Evolutionary conservation across 2,113 vertebrate species (phyloP).

Genomic region (Jaculus jaculus): DNA sequence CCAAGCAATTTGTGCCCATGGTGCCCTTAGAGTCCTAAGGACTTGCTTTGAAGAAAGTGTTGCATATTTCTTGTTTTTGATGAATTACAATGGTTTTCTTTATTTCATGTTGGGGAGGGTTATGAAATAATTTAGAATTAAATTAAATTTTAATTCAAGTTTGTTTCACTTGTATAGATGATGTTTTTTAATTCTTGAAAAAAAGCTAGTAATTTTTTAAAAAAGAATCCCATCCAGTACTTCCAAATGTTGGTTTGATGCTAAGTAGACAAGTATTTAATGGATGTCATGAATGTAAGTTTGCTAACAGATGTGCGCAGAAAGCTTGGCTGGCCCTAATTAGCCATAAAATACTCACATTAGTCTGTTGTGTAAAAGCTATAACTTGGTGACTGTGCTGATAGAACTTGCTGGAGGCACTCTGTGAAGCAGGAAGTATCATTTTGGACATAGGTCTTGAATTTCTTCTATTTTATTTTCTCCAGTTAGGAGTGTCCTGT

Average conservation of each 20-base stretch:
- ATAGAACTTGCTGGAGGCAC: not conserved
- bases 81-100: constrained; percentile 23
- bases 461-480: not conserved
- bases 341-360: not conserved
- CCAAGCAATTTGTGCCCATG: not conserved
- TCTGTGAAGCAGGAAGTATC: not conserved
- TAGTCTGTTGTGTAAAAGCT: not conserved
- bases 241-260: not conserved
- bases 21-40: constrained; percentile 31
- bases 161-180: not conserved
- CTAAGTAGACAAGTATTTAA: not conserved
- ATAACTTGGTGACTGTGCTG: not conserved
- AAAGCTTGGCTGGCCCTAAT: not conserved
- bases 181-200: constrained; percentile 22
- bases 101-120: not conserved
- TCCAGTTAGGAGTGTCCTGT: not conserved
- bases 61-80: constrained; percentile 19
- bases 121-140: constrained; percentile 17
- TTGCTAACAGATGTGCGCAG: not conserved
- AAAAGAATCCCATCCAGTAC: not conserved
- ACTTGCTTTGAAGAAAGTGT: constrained; percentile 14
- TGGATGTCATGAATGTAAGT: not conserved
- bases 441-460: not conserved
- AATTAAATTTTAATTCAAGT: constrained; percentile 21
- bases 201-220: not conserved